These are phyloP conservation scores for Drosophila nigrodunni DNA, from an alignment of 1,140 invertebrate species.

Conservation along the genomic window DNA sequence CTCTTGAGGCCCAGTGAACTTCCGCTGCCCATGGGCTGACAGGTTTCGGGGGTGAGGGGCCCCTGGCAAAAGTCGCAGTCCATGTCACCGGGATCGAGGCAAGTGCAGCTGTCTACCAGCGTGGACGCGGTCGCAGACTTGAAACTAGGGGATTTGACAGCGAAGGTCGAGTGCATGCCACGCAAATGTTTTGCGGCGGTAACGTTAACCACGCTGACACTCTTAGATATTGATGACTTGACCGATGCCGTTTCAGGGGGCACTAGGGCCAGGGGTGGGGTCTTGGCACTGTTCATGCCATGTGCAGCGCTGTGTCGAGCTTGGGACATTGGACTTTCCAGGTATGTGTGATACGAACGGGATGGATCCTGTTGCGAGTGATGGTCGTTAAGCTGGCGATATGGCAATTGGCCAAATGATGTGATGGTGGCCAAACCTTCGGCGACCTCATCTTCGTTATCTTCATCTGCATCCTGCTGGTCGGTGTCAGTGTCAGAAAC, in stretches of 20 bases:
- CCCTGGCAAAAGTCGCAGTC: conserved; percentile 61
- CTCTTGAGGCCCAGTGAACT: conserved; percentile 28
- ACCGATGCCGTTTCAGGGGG: conserved; percentile 85
- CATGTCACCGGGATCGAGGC: conserved; percentile 30
- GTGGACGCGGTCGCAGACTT: conserved; percentile 8
- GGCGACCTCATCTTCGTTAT: conserved; percentile 44
- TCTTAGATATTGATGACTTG: conserved; percentile 86
- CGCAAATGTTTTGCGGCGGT: conserved; percentile 76
- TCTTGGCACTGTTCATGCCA: conserved; percentile 60
- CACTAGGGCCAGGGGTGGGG: conserved; percentile 84
- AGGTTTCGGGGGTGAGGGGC: conserved; percentile 52
- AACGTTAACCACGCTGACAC: conserved; percentile 79
- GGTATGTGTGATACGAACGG: conserved; percentile 31
- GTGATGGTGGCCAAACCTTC: conserved; percentile 42
- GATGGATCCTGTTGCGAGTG: conserved; percentile 20
- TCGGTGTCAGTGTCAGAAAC: conserved; percentile 54
- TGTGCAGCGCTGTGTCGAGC: conserved; percentile 27
- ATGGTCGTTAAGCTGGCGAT: conserved; percentile 22
- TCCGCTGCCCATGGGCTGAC: conserved; percentile 1
- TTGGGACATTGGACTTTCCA: conserved; percentile 37
- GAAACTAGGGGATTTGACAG: conserved; percentile 48
- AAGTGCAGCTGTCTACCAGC: conserved; percentile 49
- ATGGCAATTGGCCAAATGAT: conserved; percentile 23
- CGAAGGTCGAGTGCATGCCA: conserved; percentile 35
- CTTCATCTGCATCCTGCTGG: conserved; percentile 46